Evolutionary conservation across 2,888 invertebrate genomes (phyloP).

Genomic region (Epirrhoe tristata): DNA sequence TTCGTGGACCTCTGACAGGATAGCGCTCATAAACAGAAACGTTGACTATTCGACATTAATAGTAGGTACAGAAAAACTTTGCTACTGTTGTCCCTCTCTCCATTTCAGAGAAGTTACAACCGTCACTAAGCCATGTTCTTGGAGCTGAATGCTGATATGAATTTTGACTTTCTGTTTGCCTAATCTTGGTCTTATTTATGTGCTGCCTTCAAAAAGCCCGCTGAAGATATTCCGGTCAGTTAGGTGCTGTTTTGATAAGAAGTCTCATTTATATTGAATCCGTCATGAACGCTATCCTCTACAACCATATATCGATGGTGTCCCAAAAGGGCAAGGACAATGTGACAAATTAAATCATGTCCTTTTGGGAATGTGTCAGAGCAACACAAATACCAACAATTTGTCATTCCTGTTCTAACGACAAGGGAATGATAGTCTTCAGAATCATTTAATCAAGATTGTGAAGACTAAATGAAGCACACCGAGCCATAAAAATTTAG

Average conservation of each 20-base stretch:
- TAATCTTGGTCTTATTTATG: not conserved
- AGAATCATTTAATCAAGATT: constrained; percentile 23
- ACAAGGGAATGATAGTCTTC: constrained; percentile 20
- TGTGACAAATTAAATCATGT: constrained; percentile 5
- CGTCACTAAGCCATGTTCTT: not conserved
- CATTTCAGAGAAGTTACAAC: not conserved
- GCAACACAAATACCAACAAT: constrained; percentile 51
- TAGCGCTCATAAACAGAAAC: constrained; percentile 18
- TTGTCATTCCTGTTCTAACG: constrained; percentile 6
- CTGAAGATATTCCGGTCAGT: not conserved
- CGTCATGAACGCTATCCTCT: constrained; percentile 33
- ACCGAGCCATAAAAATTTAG: constrained; percentile 80
- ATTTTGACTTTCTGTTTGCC: not conserved
- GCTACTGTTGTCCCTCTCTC: not conserved
- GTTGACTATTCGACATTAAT: not conserved
- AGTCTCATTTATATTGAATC: not conserved
- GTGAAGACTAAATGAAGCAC: constrained; percentile 63
- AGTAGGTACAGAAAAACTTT: too few species aligned
- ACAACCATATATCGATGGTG: constrained; percentile 34
- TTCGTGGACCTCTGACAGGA: constrained; percentile 45
- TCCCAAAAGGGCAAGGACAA: constrained; percentile 31
- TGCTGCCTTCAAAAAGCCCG: not conserved
- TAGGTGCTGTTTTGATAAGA: not conserved
- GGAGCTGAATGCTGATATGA: not conserved
- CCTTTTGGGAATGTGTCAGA: constrained; percentile 46